Conservation (phyloP, 2,113 vertebrate species). For the Murina feae region DNA sequence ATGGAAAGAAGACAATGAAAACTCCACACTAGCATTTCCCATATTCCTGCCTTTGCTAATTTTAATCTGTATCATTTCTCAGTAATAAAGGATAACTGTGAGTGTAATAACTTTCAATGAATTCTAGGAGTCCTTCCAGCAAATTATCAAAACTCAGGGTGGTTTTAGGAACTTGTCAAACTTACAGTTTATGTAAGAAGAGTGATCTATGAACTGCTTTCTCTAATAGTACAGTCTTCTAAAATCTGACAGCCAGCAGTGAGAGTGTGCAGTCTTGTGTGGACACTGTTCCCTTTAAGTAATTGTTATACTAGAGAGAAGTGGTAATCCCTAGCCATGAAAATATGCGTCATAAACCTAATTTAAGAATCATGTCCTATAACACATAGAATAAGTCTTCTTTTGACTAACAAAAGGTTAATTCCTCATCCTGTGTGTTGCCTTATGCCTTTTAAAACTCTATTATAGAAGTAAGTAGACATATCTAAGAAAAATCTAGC, state of each 20-base stretch:
- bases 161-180: not conserved
- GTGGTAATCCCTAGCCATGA: not conserved
- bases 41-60: not conserved
- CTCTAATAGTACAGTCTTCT: not conserved
- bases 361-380: not conserved
- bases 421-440: not conserved
- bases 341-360: not conserved
- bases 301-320: not conserved
- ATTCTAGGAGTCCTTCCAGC: not conserved
- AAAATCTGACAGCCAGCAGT: not conserved
- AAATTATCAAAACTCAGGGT: not conserved
- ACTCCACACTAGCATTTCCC: not conserved
- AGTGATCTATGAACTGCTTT: not conserved
- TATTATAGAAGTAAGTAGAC: not conserved
- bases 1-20: not conserved
- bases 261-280: not conserved
- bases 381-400: not conserved
- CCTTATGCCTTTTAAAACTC: not conserved
- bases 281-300: not conserved
- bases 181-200: not conserved
- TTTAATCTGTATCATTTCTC: not conserved
- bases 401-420: not conserved
- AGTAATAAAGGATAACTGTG: not conserved
- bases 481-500: not conserved
- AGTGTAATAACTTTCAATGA: not conserved